Percentiles rank a stretch among this genome's conserved stretches.
Evolutionary conservation across 2,888 invertebrate genomes (phyloP).

Genomic region (Agelastica alni): DNA sequence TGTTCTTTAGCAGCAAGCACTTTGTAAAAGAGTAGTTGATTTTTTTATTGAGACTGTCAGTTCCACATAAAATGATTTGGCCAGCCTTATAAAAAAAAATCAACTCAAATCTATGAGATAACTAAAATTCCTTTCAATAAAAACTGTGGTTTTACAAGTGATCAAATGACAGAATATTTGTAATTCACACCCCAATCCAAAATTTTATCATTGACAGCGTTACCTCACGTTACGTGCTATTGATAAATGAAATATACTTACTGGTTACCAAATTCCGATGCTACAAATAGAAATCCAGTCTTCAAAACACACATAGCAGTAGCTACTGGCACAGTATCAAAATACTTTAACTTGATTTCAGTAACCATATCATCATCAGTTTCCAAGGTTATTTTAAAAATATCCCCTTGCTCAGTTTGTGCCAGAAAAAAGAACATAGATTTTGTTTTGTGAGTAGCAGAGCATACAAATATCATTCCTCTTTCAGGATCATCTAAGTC

Average conservation of each 20-base stretch:
- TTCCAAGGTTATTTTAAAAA: constrained; percentile 96
- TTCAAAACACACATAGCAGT: constrained; percentile 97
- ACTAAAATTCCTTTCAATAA: too few species aligned
- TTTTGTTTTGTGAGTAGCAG: constrained; percentile 98
- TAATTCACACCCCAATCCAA: too few species aligned
- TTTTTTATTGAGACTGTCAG: too few species aligned
- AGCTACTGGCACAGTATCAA: constrained; percentile 98
- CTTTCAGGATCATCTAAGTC: constrained; percentile 99
- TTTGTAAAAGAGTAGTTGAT: neutral
- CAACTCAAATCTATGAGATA: too few species aligned
- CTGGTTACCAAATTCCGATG: constrained; percentile 99
- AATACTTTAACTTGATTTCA: constrained; percentile 98
- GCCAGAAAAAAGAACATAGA: constrained; percentile 99
- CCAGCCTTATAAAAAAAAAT: too few species aligned
- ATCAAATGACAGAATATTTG: too few species aligned
- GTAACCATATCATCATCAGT: constrained; percentile 98
- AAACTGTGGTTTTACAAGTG: too few species aligned
- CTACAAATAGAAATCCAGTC: constrained; percentile 97
- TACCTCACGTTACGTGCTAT: neutral
- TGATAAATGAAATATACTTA: constrained; percentile 68
- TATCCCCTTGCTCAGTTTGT: constrained; percentile 97
- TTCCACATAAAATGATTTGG: too few species aligned
- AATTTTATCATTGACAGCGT: too few species aligned
- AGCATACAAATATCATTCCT: constrained; percentile 99
- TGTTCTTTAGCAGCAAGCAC: too few species aligned